Base-by-base conservation (phyloP, 2,888 invertebrate genomes). In the Pachycephus smyrnensis region DNA sequence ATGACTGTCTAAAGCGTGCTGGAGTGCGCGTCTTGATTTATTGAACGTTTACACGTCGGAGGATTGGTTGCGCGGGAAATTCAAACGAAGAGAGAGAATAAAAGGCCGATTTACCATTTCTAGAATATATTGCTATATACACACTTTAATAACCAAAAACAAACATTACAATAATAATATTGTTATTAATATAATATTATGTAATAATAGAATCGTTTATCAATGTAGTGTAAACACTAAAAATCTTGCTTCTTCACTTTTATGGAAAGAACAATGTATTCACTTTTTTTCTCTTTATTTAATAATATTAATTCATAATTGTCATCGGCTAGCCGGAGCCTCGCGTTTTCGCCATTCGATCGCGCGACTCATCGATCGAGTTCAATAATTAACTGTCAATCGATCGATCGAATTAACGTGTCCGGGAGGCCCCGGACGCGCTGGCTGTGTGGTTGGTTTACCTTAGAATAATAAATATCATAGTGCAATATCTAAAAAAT, bases 91-190 rank as follows among this genome's bases (percentile, higher is more conserved):
- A 71, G 31, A 71, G 6, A 31, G 71, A 31, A 32, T 15, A n/a
- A 71, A 71, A 71, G 31, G 33, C 33, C 15, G 11, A 6, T 71
- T 31, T 74, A 74, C 35, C 74, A 36, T 74, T 74, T 74, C 74
- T 74, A 74, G 74, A 74, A 86, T 87, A 86, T 91, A 89, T 90
- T 90, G 86, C 91, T 91, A 91, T 91, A 91, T 91, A 91, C 90
- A 91, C 91, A 91, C 90, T 91, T 91, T 91, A 91, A 91, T 91
- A 91, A 91, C 88, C 88, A 90, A 91, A 90, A 90, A 90, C 90
- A 91, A 90, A 91, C 89, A 90, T 90, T 91, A 90, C 90, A 91
- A 88, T 90, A 89, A 89, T 77, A 76, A 79, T 37, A 89, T 87
- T 86, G 84, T 88, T 89, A 89, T 90, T 88, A 89, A 88, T 90